Base-by-base conservation (phyloP, 37 sponge, comb jelly and placozoan species). In the Ephydatia muelleri region DNA sequence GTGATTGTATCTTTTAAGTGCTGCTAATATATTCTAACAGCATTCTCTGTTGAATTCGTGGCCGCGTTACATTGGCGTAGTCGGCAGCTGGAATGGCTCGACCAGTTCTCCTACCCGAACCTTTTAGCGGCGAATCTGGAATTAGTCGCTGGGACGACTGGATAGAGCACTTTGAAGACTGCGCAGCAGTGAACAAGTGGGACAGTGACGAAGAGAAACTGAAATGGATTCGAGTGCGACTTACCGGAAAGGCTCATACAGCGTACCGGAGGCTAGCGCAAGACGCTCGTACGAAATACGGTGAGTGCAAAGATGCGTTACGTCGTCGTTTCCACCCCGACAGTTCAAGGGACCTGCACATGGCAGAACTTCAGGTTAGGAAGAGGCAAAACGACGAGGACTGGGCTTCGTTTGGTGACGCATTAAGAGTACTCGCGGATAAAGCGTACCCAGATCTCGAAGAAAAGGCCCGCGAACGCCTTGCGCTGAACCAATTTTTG, bases 181-280 rank as follows among this genome's bases (percentile, higher is more conserved):
- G 26, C 70, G 70, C 70, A 68, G 29, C 70, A 68, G 70, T 68
- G 70, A 29, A 28, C 70, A 28, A 68, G 70, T 68, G 70, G 70
- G 29, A 68, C 70, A 43, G 43, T 43, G 70, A 68, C 29, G 70
- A 68, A 28, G 70, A 68, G 28, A 68, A 68, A 28, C 70, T 68
- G 70, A 68, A 68, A 28, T 68, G 70, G 70, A 26, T 68, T 26
- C 70, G 70, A 28, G 70, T 68, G 70, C 70, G 70, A 29, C 70
- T 68, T 26, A 68, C 70, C 29, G 70, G 70, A 68, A 26, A 28
- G 70, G 70, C 70, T 68, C 43, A 43, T 43, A 43, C 43, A 43
- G 43, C 43, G 43, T 43, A 43, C 43, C 43, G 43, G 43, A 43
- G 43, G 43, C 43, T 43, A 43, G 43, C 43, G 43, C 43, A 43